phyloP scores from a whole-genome alignment of 2,113 vertebrate species.

The Gorsachius goisagi region DNA sequence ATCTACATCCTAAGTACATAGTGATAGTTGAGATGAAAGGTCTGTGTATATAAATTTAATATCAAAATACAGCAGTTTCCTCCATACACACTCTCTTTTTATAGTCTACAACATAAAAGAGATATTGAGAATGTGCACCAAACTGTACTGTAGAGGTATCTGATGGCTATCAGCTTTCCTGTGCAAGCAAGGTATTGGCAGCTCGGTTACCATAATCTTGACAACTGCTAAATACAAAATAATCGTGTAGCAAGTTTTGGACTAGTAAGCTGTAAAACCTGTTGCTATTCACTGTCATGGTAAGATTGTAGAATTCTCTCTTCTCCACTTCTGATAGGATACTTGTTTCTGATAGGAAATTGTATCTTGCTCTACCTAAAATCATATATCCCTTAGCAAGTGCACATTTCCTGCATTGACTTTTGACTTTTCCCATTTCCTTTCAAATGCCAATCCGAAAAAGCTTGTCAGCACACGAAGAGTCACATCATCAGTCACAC shows the following conservation, averaged over 20 bases:
- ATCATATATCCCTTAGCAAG: not conserved
- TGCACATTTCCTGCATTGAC: not conserved
- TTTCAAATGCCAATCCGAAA: conserved; percentile 52
- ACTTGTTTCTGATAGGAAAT: not conserved
- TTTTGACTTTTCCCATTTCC: conserved; percentile 31
- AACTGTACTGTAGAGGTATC: not conserved
- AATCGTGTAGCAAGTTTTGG: not conserved
- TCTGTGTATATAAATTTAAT: not conserved
- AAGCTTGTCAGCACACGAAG: not conserved
- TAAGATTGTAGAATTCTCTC: not conserved
- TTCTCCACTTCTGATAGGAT: not conserved
- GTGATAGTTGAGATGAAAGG: not conserved
- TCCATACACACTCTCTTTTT: not conserved
- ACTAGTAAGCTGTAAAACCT: not conserved
- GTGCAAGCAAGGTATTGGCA: not conserved
- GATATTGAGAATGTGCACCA: not conserved
- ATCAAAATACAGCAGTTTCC: not conserved
- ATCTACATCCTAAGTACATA: not conserved
- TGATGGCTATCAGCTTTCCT: not conserved
- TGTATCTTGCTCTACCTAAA: not conserved
- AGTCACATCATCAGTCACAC: conserved; percentile 52
- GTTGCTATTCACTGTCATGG: not conserved
- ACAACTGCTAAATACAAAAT: not conserved
- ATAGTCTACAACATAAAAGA: not conserved
- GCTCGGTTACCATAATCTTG: not conserved